phyloP scores from a whole-genome alignment of 2,797 vertebrate genomes.

The Bradypodion pumilum region DNA sequence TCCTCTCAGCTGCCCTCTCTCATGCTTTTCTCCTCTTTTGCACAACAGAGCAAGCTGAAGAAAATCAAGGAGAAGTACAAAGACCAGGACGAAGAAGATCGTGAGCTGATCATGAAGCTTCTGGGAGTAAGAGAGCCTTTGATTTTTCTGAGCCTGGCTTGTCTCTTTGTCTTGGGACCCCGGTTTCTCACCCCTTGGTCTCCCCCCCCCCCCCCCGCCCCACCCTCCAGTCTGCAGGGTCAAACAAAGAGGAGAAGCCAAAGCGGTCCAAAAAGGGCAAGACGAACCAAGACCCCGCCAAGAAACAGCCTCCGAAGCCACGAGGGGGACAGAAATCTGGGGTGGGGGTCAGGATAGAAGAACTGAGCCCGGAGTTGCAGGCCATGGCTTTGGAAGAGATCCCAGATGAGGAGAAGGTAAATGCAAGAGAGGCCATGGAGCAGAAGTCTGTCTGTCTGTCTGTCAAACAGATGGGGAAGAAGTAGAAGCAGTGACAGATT shows the following conservation, averaged over 20 bases:
- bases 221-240: constrained; percentile 86
- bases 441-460: too few relatives aligned
- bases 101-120: constrained; percentile 96
- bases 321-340: constrained; percentile 42
- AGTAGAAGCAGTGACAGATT: too few relatives aligned
- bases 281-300: constrained; percentile 79
- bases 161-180: accelerated
- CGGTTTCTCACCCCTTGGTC: neutral
- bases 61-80: constrained; percentile 99
- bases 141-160: too few relatives aligned
- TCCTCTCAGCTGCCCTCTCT: neutral
- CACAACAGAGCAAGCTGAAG: constrained; percentile 92
- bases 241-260: constrained; percentile 87
- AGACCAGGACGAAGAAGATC: constrained; percentile 98
- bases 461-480: too few relatives aligned
- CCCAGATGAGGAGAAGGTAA: constrained; percentile 90
- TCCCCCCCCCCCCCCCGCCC: constrained; percentile 24
- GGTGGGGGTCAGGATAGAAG: constrained; percentile 68
- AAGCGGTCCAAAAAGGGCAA: constrained; percentile 92
- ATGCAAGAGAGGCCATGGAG: neutral
- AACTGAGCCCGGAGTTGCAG: constrained; percentile 66
- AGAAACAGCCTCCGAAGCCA: constrained; percentile 80
- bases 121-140: constrained; percentile 83
- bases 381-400: constrained; percentile 73
- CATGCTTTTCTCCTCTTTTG: neutral